Evolutionary conservation across 37 sponge, comb jelly and placozoan genomes (phyloP).

Genomic region (Lycopodina hypogea): DNA sequence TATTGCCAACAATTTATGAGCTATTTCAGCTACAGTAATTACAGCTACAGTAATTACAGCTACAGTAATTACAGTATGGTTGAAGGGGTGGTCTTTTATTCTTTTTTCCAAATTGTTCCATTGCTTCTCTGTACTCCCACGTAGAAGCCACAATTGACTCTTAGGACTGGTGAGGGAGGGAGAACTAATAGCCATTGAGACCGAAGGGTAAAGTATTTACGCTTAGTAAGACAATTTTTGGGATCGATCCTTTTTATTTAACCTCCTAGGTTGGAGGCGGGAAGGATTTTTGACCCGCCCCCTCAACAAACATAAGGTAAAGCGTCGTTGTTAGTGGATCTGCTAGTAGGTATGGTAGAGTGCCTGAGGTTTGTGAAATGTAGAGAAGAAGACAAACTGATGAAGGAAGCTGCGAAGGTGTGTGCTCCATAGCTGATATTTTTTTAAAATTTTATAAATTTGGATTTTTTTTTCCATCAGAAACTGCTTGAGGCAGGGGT

Average conservation of each 20-base stretch:
- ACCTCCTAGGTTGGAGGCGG: no score
- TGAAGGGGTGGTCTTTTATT: conserved; percentile 40
- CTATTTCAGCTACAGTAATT: no score
- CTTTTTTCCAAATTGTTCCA: conserved; percentile 33
- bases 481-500: conserved; percentile 13
- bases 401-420: conserved; percentile 31
- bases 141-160: conserved; percentile 38
- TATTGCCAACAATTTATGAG: no score
- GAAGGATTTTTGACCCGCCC: no score
- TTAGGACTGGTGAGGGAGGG: conserved; percentile 7
- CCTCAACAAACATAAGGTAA: no score
- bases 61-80: conserved; percentile 40
- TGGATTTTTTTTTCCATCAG: background rate
- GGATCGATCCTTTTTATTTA: no score
- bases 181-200: conserved; percentile 7
- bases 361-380: conserved; percentile 21
- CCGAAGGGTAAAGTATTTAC: conserved; percentile 1
- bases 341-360: background rate
- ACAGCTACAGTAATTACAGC: background rate
- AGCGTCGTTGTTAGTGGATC: no score
- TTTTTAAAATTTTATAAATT: no score
- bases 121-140: conserved; percentile 5
- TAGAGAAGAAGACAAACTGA: conserved; percentile 9
- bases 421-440: no score
- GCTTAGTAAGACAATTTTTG: background rate